These are phyloP conservation scores for Calephelis virginiensis DNA, from an alignment of 1,140 invertebrate species.

Conservation along the genomic window DNA sequence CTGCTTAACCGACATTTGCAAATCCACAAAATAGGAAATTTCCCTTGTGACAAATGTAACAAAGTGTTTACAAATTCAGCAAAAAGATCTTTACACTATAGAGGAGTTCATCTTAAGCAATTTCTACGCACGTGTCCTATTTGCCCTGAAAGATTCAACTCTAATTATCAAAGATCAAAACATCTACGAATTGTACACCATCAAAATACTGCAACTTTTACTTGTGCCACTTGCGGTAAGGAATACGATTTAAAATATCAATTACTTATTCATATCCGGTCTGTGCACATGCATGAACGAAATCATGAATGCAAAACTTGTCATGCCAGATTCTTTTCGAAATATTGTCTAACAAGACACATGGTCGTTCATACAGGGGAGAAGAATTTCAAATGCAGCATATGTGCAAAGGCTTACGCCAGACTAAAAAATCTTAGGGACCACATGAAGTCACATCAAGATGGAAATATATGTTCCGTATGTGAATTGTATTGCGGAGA, in stretches of 20 bases:
- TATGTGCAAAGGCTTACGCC: conserved; percentile 82
- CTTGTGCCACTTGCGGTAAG: conserved; percentile 58
- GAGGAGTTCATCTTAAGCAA: conserved; percentile 53
- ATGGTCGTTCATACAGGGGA: conserved; percentile 84
- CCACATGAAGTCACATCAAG: conserved; percentile 78
- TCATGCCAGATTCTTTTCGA: conserved; percentile 85
- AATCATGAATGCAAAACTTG: conserved; percentile 76
- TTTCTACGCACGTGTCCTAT: conserved; percentile 51
- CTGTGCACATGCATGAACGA: conserved; percentile 76
- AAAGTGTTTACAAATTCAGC: conserved; percentile 59
- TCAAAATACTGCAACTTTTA: conserved; percentile 38
- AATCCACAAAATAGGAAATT: conserved; percentile 64
- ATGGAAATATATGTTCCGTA: conserved; percentile 43
- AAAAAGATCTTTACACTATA: conserved; percentile 47
- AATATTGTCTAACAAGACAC: conserved; percentile 84
- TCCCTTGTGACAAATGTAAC: conserved; percentile 56
- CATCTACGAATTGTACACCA: conserved; percentile 58
- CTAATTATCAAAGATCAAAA: conserved; percentile 56
- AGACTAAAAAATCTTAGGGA: conserved; percentile 81
- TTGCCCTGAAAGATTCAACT: conserved; percentile 62
- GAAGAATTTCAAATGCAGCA: conserved; percentile 78
- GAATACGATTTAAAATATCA: conserved; percentile 58
- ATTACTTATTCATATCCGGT: conserved; percentile 72
- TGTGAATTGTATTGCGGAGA: conserved; percentile 40
- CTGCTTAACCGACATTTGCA: conserved; percentile 63